A percentile compares a stretch with the other conserved stretches of the same genome.
These are phyloP conservation scores for Eilema sororculum DNA, from an alignment of 2,888 invertebrate genomes.

Conservation along the genomic window DNA sequence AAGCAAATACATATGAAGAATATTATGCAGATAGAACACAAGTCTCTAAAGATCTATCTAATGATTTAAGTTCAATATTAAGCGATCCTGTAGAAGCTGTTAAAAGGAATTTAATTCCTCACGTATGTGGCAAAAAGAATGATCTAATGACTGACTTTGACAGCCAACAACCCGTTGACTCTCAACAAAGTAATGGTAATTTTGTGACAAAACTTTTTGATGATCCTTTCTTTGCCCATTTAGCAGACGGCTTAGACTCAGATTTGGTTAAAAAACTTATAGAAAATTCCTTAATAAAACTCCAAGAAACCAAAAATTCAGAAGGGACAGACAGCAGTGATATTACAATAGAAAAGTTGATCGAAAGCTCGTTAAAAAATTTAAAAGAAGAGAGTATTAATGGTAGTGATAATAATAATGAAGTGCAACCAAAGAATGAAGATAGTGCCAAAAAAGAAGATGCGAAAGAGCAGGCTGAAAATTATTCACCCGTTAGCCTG, in stretches of 20 bases:
- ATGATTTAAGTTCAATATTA: constrained; percentile 86
- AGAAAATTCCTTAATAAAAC: constrained; percentile 89
- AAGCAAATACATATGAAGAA: constrained; percentile 79
- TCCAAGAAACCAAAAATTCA: constrained; percentile 82
- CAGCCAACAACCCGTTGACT: constrained; percentile 37
- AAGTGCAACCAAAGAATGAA: constrained; percentile 61
- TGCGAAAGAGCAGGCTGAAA: constrained; percentile 58
- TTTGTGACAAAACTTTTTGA: constrained; percentile 88
- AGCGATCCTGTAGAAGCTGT: constrained; percentile 93
- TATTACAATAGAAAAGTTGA: constrained; percentile 83
- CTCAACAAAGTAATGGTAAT: constrained; percentile 70
- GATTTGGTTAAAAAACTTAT: constrained; percentile 89
- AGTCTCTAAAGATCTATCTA: constrained; percentile 45
- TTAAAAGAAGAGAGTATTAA: constrained; percentile 73
- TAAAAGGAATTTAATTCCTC: constrained; percentile 91
- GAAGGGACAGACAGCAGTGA: constrained; percentile 80
- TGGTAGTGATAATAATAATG: constrained; percentile 47
- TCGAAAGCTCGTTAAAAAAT: constrained; percentile 80
- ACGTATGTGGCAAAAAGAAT: constrained; percentile 90
- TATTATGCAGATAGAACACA: constrained; percentile 68
- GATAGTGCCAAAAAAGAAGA: constrained; percentile 57
- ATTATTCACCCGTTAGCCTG: constrained; percentile 60
- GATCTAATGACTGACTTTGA: constrained; percentile 48
- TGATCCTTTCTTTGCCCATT: constrained; percentile 89
- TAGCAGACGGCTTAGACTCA: constrained; percentile 88